Percentiles rank a stretch among this genome's conserved stretches.
Evolutionary conservation across 2,797 vertebrate species (phyloP).

Genomic region (Coendou prehensilis): DNA sequence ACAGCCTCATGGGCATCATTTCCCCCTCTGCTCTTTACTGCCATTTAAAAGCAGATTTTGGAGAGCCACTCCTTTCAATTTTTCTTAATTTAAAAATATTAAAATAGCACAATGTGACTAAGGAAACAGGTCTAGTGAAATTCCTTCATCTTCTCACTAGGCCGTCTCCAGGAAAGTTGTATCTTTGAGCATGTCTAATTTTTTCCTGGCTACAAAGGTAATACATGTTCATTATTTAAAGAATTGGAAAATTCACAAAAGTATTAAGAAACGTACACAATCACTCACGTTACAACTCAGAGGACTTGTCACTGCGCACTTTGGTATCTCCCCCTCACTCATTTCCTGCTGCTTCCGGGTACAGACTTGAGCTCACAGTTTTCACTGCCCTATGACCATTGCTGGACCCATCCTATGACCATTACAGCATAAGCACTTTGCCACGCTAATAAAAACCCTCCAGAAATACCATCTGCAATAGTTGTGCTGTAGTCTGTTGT

Average conservation of each 20-base stretch:
- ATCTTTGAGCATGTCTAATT: neutral
- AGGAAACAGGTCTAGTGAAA: neutral
- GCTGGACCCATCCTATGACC: neutral
- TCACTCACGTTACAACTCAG: neutral
- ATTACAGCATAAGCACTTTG: neutral
- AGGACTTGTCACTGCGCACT: neutral
- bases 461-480: neutral
- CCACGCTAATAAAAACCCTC: neutral
- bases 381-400: neutral
- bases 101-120: neutral
- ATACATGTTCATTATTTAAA: constrained; percentile 9
- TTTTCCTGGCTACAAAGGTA: constrained; percentile 31
- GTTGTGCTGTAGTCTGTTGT: neutral
- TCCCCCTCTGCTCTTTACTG: neutral
- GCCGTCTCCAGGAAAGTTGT: neutral
- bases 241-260: constrained; percentile 11
- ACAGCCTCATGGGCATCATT: neutral
- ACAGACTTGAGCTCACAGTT: neutral
- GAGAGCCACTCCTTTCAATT: neutral
- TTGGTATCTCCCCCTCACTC: neutral
- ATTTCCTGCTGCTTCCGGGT: neutral
- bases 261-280: constrained; percentile 28
- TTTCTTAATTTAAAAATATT: constrained; percentile 50
- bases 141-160: neutral
- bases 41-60: constrained; percentile 38